Conservation (phyloP, 2,797 vertebrate genomes). For the Ispidina picta region DNA sequence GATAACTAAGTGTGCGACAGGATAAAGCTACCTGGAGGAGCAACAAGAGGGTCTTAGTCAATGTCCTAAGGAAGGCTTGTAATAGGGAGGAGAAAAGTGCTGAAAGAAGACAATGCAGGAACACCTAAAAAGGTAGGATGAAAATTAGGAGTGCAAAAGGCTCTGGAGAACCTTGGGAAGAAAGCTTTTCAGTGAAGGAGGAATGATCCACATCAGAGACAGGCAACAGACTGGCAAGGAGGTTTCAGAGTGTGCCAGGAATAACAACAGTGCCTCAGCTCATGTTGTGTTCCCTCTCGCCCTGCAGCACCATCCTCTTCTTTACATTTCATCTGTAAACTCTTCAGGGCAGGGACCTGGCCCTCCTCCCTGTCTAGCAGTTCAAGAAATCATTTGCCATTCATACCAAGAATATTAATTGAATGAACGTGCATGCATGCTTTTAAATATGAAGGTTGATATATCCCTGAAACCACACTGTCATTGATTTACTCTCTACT, state of each 20-base stretch:
- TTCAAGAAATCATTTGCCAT: not conserved
- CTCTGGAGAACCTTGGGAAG: not conserved
- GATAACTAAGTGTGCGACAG: not conserved
- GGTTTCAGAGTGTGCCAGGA: constrained; percentile 37
- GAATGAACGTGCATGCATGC: not conserved
- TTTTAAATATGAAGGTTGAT: not conserved
- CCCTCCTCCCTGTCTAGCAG: not conserved
- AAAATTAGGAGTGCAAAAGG: not conserved
- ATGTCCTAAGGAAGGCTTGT: not conserved
- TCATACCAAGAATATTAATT: not conserved
- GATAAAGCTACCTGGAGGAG: not conserved
- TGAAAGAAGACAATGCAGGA: constrained; percentile 5
- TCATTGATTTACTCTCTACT: not conserved
- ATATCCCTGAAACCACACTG: not conserved
- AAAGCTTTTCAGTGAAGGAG: constrained; percentile 24
- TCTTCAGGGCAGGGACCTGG: constrained; percentile 12
- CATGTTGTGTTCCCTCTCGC: not conserved
- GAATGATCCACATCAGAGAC: constrained; percentile 44
- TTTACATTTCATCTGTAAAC: constrained; percentile 14
- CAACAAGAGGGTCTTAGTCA: not conserved
- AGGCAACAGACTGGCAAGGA: constrained; percentile 40
- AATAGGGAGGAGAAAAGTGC: not conserved
- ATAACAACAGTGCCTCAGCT: constrained; percentile 43
- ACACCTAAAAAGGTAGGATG: not conserved
- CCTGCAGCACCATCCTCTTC: not conserved